phyloP scores from a whole-genome alignment of 64 coral and sea anemone genomes.

The Dendronephthya gigantea region DNA sequence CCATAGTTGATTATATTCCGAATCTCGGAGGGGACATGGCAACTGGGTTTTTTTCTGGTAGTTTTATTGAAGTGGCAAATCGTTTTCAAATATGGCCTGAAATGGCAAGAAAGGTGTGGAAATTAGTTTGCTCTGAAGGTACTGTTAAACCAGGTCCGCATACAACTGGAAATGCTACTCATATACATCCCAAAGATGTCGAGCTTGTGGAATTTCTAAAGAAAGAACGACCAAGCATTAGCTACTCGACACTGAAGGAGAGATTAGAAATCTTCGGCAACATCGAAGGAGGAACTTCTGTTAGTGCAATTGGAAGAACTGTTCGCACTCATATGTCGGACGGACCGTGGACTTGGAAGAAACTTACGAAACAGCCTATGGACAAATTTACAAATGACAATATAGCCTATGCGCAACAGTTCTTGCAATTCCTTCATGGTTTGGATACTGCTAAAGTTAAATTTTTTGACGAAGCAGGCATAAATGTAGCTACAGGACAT shows the following conservation, averaged over 20 bases:
- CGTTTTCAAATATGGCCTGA: neutral
- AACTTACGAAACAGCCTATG: slow-evolving; percentile 31
- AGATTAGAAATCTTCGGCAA: neutral
- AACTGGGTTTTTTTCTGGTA: slow-evolving; percentile 1
- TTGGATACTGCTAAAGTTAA: slow-evolving; percentile 30
- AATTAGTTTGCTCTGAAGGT: neutral
- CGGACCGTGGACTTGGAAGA: slow-evolving; percentile 36
- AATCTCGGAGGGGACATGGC: neutral
- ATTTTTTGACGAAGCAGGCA: slow-evolving; percentile 43
- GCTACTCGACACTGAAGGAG: neutral
- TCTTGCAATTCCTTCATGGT: slow-evolving; percentile 28
- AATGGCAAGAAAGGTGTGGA: neutral
- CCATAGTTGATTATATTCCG: neutral
- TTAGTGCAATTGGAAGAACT: slow-evolving; percentile 39
- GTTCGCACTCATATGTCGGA: slow-evolving; percentile 28
- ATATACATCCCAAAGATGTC: neutral
- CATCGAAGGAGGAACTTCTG: slow-evolving; percentile 26
- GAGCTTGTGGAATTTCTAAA: slow-evolving; percentile 3
- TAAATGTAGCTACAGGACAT: slow-evolving; percentile 30
- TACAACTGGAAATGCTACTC: neutral
- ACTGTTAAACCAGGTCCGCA: neutral
- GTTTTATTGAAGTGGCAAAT: neutral
- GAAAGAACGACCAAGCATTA: neutral
- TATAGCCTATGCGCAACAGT: slow-evolving; percentile 29
- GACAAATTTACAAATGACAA: slow-evolving; percentile 38